These are phyloP conservation scores for Protonemura montana DNA, from an alignment of 2,888 invertebrate genomes.

Conservation along the genomic window DNA sequence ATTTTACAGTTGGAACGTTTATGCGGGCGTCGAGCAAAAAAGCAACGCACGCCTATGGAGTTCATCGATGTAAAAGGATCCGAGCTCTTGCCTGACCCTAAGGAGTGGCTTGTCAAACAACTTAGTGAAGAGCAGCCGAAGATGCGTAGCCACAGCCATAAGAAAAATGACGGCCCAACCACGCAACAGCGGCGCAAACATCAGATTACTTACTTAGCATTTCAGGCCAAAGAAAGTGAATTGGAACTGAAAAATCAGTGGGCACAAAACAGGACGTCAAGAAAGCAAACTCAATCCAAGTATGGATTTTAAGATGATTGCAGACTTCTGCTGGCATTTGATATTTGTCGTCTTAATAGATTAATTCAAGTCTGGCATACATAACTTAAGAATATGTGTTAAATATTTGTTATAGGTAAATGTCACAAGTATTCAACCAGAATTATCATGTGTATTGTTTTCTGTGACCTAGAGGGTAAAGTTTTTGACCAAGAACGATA, in stretches of 20 bases:
- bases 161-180: slow-evolving; percentile 64
- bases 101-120: slow-evolving; percentile 82
- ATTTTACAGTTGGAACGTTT: slow-evolving; percentile 68
- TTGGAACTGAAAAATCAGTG: slow-evolving; percentile 92
- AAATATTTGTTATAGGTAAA: no score
- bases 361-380: neutral
- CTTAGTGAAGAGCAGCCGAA: slow-evolving; percentile 73
- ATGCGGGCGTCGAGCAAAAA: slow-evolving; percentile 71
- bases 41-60: slow-evolving; percentile 68
- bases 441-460: no score
- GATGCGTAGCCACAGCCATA: slow-evolving; percentile 58
- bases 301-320: slow-evolving; percentile 81
- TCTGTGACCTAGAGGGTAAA: no score
- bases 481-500: no score
- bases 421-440: no score
- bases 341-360: neutral
- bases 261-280: slow-evolving; percentile 85
- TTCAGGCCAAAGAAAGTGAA: slow-evolving; percentile 94
- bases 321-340: neutral
- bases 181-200: slow-evolving; percentile 83
- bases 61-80: slow-evolving; percentile 85
- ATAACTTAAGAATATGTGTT: neutral
- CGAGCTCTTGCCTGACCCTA: slow-evolving; percentile 80
- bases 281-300: slow-evolving; percentile 91
- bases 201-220: slow-evolving; percentile 95